These are phyloP conservation scores for Geococcyx californianus DNA, from an alignment of 2,113 vertebrate species.

Conservation along the genomic window DNA sequence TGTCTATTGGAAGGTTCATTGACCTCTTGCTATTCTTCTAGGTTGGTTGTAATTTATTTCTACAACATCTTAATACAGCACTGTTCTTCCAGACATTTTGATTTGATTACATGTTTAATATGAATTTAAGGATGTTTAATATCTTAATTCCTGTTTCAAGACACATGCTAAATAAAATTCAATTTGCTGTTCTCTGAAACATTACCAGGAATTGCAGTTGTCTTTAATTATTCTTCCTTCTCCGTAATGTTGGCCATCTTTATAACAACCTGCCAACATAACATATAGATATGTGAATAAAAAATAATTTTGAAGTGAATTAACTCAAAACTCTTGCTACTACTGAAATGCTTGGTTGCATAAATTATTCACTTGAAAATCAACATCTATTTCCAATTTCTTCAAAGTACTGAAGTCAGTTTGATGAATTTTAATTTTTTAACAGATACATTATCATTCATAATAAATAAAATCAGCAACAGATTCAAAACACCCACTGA, in stretches of 20 bases:
- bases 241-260: conserved; percentile 68
- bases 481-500: background rate
- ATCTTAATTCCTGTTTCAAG: background rate
- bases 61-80: background rate
- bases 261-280: conserved; percentile 76
- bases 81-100: background rate
- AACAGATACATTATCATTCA: background rate
- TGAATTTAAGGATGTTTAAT: background rate
- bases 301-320: background rate
- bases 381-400: background rate
- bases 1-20: background rate
- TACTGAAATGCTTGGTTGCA: background rate
- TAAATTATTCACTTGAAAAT: background rate
- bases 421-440: background rate
- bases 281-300: conserved; percentile 20
- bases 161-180: background rate
- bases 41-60: background rate
- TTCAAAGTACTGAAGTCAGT: background rate
- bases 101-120: background rate
- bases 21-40: background rate
- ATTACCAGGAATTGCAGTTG: conserved; percentile 82
- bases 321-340: background rate
- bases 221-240: conserved; percentile 75
- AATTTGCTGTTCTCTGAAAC: conserved; percentile 22
- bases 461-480: background rate